phyloP scores from a whole-genome alignment of 2,113 vertebrate species.

The Parus major region DNA sequence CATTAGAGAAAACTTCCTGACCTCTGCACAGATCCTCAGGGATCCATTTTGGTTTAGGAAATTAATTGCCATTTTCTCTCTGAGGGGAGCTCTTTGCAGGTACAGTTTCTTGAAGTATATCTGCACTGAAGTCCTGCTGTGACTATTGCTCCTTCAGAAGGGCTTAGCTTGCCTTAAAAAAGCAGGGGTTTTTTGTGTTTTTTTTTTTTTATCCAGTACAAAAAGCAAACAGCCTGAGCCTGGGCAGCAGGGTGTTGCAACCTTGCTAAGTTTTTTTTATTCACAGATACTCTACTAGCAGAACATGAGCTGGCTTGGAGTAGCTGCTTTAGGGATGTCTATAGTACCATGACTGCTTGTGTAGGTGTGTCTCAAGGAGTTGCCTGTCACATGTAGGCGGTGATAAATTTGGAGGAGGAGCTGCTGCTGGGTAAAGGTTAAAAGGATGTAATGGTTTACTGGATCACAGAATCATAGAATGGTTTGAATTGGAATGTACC shows the following conservation, averaged over 20 bases:
- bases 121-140: background rate
- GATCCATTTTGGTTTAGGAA: background rate
- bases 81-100: background rate
- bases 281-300: background rate
- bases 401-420: background rate
- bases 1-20: background rate
- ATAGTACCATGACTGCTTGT: accelerated
- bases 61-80: slow-evolving; percentile 9
- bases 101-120: background rate
- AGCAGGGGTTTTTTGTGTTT: background rate
- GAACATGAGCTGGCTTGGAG: background rate
- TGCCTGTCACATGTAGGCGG: background rate
- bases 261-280: background rate
- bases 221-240: background rate
- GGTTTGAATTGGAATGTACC: background rate
- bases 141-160: background rate
- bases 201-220: background rate
- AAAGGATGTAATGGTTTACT: background rate
- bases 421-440: background rate
- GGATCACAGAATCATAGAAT: background rate
- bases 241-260: background rate
- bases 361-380: background rate
- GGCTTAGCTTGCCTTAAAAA: background rate
- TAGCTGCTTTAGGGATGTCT: background rate
- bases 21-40: background rate